These are phyloP conservation scores for Platygyra sinensis DNA, from an alignment of 64 coral and sea anemone species.

Conservation along the genomic window DNA sequence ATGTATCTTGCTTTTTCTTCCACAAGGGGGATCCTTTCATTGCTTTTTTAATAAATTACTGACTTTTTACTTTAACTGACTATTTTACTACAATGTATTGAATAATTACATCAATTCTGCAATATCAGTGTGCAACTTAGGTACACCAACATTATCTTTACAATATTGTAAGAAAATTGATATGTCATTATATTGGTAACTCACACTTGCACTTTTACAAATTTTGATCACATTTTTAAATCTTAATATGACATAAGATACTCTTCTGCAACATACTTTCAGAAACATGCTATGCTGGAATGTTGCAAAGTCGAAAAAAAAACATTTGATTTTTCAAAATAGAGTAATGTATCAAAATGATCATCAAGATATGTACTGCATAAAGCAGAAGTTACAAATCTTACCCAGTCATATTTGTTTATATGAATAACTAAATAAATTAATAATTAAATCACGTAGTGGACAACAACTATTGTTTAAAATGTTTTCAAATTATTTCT, in stretches of 20 bases:
- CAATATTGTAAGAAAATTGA: neutral
- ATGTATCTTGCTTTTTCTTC: no score
- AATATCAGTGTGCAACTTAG: no score
- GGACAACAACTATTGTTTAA: neutral
- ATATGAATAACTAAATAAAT: neutral
- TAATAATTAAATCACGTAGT: neutral
- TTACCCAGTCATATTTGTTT: neutral
- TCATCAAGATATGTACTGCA: no score
- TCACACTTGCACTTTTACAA: neutral
- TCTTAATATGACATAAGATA: neutral
- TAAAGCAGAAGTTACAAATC: no score
- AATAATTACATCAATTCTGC: no score
- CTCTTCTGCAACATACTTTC: neutral
- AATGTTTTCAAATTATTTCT: neutral
- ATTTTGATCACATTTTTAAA: neutral
- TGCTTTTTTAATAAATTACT: no score
- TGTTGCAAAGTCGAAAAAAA: neutral
- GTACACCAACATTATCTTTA: no score
- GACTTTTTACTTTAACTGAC: no score
- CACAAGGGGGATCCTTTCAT: no score
- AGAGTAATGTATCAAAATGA: neutral
- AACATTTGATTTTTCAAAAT: neutral
- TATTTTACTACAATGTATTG: no score
- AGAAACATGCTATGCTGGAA: neutral
- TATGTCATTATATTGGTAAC: neutral